These are phyloP conservation scores for Agrotis ipsilon DNA, from an alignment of 2,888 invertebrate genomes.

Conservation along the genomic window DNA sequence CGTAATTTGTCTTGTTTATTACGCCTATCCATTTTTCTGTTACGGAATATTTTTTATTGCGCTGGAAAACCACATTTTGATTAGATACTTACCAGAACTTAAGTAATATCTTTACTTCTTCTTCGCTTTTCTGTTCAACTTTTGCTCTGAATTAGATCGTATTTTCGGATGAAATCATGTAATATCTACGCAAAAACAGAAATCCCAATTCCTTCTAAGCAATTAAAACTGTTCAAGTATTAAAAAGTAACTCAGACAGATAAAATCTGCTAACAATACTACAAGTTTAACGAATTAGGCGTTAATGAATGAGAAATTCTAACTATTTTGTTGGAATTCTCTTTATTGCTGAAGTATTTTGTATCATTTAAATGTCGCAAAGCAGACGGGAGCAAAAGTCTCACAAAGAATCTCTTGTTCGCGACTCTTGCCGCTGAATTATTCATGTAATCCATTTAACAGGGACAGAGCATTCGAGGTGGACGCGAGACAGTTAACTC, in stretches of 20 bases:
- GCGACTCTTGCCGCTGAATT: conserved; percentile 82
- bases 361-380: conserved; percentile 61
- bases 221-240: conserved; percentile 9
- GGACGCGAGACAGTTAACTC: conserved; percentile 64
- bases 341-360: conserved; percentile 41
- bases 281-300: conserved; percentile 41
- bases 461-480: conserved; percentile 69
- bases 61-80: conserved; percentile 28
- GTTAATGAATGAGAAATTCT: conserved; percentile 42
- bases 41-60: conserved; percentile 14
- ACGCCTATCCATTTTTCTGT: conserved; percentile 32
- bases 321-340: conserved; percentile 38
- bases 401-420: conserved; percentile 73
- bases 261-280: conserved; percentile 25
- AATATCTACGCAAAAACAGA: background rate
- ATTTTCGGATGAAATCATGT: conserved; percentile 3
- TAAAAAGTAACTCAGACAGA: conserved; percentile 8
- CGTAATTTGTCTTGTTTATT: conserved; percentile 45
- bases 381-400: conserved; percentile 62
- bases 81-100: conserved; percentile 30
- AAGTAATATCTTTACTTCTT: conserved; percentile 16
- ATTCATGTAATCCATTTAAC: conserved; percentile 89
- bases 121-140: background rate
- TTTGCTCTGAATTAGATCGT: conserved; percentile 2
- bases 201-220: background rate